Conservation (phyloP, 1,140 invertebrate species). For the Macrotrachela quadricornifera region DNA sequence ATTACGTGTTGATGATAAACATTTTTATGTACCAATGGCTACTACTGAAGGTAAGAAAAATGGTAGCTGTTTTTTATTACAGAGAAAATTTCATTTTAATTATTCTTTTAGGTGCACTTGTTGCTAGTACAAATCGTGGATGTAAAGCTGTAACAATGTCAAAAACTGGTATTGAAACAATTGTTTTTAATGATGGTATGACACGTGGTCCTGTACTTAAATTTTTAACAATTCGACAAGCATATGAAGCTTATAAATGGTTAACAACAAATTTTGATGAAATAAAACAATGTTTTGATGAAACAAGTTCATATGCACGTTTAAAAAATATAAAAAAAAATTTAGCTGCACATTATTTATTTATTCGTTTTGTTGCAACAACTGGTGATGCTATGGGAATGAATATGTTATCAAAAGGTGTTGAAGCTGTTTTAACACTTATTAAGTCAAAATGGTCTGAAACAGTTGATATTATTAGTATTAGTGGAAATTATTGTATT, state of each 20-base stretch:
- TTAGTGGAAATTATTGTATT: constrained; percentile 93
- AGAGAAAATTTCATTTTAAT: too few species aligned
- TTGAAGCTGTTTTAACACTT: constrained; percentile 46
- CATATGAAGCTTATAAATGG: constrained; percentile 39
- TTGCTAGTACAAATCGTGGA: constrained; percentile 88
- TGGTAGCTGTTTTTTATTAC: too few species aligned
- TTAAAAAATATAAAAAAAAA: constrained; percentile 18
- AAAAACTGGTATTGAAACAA: constrained; percentile 54
- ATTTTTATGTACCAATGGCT: constrained; percentile 76
- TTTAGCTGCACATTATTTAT: constrained; percentile 64
- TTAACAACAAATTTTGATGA: constrained; percentile 50
- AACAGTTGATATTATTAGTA: neutral
- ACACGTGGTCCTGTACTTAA: constrained; percentile 77
- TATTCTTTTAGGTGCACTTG: too few species aligned
- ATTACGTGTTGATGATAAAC: constrained; percentile 55
- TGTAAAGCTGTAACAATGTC: constrained; percentile 69
- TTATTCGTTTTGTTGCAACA: constrained; percentile 70
- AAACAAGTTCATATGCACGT: constrained; percentile 37
- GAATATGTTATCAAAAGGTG: constrained; percentile 95
- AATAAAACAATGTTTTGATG: constrained; percentile 70
- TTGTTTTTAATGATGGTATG: constrained; percentile 78
- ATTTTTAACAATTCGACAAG: constrained; percentile 47
- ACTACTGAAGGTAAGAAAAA: constrained; percentile 99
- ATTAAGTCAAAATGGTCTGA: constrained; percentile 38
- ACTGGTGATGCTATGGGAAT: constrained; percentile 99